Evolutionary conservation across 1,140 invertebrate species (phyloP), one percentile per base, ranked within the genome.

Genomic region (Anthonomus grandis): DNA sequence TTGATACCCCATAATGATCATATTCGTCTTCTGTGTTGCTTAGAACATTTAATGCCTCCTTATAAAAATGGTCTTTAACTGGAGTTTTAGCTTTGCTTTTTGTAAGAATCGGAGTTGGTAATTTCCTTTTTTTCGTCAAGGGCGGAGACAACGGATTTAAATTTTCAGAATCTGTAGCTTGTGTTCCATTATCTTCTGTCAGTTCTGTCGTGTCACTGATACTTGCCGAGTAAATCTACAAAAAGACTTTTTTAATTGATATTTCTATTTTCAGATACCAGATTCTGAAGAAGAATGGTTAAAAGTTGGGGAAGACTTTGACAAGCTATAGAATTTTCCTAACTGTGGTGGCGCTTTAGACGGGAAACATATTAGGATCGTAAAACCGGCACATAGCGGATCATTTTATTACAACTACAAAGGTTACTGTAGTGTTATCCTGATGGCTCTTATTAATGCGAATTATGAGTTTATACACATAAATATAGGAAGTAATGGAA

Each of bases 381-480:
- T 25, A 24, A 42, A 23, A 45, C 50, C 50, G 6, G n/a, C 17
- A 23, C 37, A 13, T 4, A 45, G 49, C 24, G 47, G 47, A 17
- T 37, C 47, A 8, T 31, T 17, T 37, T 49, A 10, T 39, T 37
- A 23, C n/a, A 49, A 77, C 45, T 77, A 77, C 64, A 42, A 48
- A 10, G 67, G 15, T 9, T 19, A 9, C 12, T 19, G 34, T 23
- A 57, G 47, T 23, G 15, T 57, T 9, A 42, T 57, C 15, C 34
- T 57, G n/a, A 38, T 57, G 46, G 55, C n/a, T n/a, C n/a, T n/a
- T n/a, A n/a, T n/a, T n/a, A n/a, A n/a, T n/a, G n/a, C n/a, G n/a
- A n/a, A n/a, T 64, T 75, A 73, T 47, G 60, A 68, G 47, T 74
- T 76, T 48, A 60, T 70, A 9, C 56, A 52, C 36, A 45, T 63